Base-by-base conservation (phyloP, 2,888 invertebrate species). In the Heliconius ethilla region DNA sequence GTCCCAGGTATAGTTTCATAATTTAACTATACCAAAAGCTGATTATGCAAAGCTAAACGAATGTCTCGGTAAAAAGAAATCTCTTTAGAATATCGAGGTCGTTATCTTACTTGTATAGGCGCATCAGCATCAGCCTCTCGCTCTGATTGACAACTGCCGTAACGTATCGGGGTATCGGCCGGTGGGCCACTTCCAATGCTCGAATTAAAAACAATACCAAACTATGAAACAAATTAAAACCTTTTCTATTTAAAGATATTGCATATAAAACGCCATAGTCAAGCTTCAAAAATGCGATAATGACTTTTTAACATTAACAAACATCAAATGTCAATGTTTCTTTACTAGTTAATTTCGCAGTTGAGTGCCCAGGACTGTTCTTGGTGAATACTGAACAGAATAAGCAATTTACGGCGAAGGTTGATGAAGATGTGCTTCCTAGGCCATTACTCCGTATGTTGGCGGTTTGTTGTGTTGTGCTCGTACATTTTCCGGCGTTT, bases 121-220 rank as follows among this genome's bases (percentile, higher is more conserved):
- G 89, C 90, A 89, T 90, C 89, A 78, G 88, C 89, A 89, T 89
- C 89, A 76, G 76, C 82, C 88, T 85, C 85, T 87, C 88, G 92
- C 87, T 90, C 92, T 89, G 92, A 93, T 91, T 92, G 93, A 92
- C 92, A 89, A 87, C 86, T 83, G 88, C 87, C 92, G 92, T 92
- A 90, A 89, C 89, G 90, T 89, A 90, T 90, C 87, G 86, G 86
- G 25, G 69, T 85, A 82, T 84, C 86, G 88, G 37, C 72, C 59
- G 51, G 33, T 75, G 76, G 76, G 85, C 88, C 88, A 89, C 87
- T 90, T 88, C 88, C 86, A 83, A 86, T 85, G 83, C 79, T 80
- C 81, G 86, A 88, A 88, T 87, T 85, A 87, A 87, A 86, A 85
- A 83, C 82, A 82, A 33, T 59, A 72, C 33, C 4, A 9, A 59